These are phyloP conservation scores for Lasiurus borealis DNA, from an alignment of 2,113 vertebrate genomes.

Conservation along the genomic window DNA sequence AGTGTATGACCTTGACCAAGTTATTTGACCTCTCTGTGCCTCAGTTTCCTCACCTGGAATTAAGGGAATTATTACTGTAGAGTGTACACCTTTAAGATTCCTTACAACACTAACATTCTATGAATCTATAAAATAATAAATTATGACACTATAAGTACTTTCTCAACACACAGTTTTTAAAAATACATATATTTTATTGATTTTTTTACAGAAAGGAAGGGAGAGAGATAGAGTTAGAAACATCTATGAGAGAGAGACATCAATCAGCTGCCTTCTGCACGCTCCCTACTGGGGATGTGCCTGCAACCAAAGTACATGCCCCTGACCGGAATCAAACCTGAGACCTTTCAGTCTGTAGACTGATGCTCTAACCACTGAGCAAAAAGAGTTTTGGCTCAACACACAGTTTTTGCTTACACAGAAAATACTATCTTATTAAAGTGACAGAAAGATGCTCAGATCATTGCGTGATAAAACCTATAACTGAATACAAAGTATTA, in stretches of 20 bases:
- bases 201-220: too few species aligned
- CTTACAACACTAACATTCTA: neutral
- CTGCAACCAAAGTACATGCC: too few species aligned
- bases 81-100: neutral
- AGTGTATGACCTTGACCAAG: too few species aligned
- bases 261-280: too few species aligned
- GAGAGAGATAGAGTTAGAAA: too few species aligned
- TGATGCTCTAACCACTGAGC: too few species aligned
- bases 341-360: too few species aligned
- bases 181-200: too few species aligned
- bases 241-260: too few species aligned
- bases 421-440: slow-evolving; percentile 20
- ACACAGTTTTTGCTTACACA: neutral
- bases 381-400: too few species aligned
- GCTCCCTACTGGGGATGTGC: too few species aligned
- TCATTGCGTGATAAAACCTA: neutral
- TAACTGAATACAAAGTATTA: neutral
- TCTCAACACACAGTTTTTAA: neutral
- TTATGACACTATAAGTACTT: neutral
- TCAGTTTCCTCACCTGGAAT: slow-evolving; percentile 17
- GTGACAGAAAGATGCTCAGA: neutral
- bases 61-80: neutral
- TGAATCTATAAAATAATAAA: slow-evolving; percentile 14
- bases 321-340: too few species aligned
- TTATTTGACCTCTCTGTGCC: neutral